A percentile compares a stretch with the other conserved stretches of the same genome.
phyloP scores from a whole-genome alignment of 2,888 invertebrate species.

The Exocentrus adspersus region DNA sequence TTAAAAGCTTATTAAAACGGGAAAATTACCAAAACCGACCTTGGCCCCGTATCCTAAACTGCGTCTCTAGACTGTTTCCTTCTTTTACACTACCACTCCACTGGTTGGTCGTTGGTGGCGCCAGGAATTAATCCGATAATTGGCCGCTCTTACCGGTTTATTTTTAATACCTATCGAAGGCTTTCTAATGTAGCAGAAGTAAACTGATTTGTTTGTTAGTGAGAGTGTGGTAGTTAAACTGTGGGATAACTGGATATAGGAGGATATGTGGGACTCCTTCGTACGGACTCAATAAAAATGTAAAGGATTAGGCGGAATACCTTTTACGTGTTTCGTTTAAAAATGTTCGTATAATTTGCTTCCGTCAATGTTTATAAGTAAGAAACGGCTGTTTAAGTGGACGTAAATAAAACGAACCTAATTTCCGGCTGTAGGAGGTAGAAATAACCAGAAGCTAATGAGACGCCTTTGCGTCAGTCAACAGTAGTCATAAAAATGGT shows the following conservation, averaged over 20 bases:
- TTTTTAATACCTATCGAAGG: not conserved
- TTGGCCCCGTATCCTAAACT: conserved; percentile 5
- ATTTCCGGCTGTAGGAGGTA: not conserved
- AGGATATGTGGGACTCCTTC: too few species aligned
- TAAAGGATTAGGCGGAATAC: too few species aligned
- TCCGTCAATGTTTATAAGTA: too few species aligned
- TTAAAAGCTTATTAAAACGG: conserved; percentile 5
- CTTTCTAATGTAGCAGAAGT: not conserved
- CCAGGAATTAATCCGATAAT: conserved; percentile 8
- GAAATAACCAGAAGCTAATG: conserved; percentile 2
- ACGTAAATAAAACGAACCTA: not conserved
- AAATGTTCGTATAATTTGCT: too few species aligned
- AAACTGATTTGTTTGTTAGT: too few species aligned
- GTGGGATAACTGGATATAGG: too few species aligned
- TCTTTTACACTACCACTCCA: conserved; percentile 15
- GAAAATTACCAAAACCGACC: conserved; percentile 12
- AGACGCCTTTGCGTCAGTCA: not conserved
- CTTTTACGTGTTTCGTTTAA: too few species aligned
- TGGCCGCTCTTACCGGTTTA: not conserved
- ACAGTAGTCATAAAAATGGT: not conserved
- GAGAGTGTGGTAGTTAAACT: too few species aligned
- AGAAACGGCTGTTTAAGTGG: not conserved
- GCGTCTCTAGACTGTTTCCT: not conserved
- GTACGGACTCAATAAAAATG: too few species aligned
- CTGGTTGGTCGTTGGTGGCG: conserved; percentile 3